Base-by-base conservation (phyloP, 2,888 invertebrate genomes). In the Drosophila maculinotata region DNA sequence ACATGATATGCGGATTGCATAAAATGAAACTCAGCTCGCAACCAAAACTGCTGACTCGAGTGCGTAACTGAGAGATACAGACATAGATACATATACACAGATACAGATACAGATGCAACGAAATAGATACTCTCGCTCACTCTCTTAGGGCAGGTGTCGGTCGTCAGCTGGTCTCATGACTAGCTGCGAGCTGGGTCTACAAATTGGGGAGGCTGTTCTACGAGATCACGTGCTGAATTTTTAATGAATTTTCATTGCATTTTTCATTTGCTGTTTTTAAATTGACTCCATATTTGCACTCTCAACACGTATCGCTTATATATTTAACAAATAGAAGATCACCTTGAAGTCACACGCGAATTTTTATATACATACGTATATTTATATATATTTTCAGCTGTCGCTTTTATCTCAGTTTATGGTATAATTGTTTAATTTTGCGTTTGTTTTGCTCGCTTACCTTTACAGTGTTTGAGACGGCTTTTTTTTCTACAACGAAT, bases 21-120 rank as follows among this genome's bases (percentile, higher is more conserved):
- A 82, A 76, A 81, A 87, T 86, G 86, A 77, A 82, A 82, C 72
- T 86, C 67, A 66, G 71, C 85, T 84, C 82, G 79, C 64, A 56
- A 66, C 66, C 47, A 28, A 38, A 57, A 62, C 54, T 52, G 44
- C 67, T 77, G 67, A 62, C 57, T 53, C 36, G 10, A 31, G 51
- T 74, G 79, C 65, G 77, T 83, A 69, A 81, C 62, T 58, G 62
- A 75, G 67, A 77, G 69, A 83, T 63, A 78, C 54, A 63, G 2
- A 20, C 20, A 20, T 33, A 64, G 15, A 45, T 17, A 30, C 30
- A 45, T 42, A 79, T 57, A 41, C 48, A 14, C 33, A 62, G 25
- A 58, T 28, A 39, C 49, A 60, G n/a, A 51, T 44, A 44, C 45
- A 71, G 38, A 77, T 51, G 47, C 38, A 25, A 45, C 33, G 28